Evolutionary conservation across 2,797 vertebrate species (phyloP), one percentile per base, ranked within the genome.

Genomic region (Notamacropus eugenii): DNA sequence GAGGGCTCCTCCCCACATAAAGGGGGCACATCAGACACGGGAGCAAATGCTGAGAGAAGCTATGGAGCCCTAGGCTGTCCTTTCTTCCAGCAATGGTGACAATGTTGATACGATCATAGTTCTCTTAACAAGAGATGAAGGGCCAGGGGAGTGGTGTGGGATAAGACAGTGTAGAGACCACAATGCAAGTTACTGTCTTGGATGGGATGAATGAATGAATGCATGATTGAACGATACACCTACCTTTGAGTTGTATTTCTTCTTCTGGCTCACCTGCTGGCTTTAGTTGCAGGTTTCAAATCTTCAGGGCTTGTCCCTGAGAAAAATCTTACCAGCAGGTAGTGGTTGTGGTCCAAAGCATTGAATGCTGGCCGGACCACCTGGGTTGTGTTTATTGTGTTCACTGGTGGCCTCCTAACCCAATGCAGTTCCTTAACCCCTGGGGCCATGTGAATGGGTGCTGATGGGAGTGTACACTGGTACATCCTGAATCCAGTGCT

Each of bases 391-490:
- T 82, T 67, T 67, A 16, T 40, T 82, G 40, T 46, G 24, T n/a
- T 90, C 56, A 46, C 16, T 27, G 28, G 28, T 52, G 91, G 58
- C 82, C 90, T 62, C 27, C 92, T 50, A 54, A n/a, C 92, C 11
- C 90, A 40, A 52, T 62, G 67, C 54, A 46, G 46, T 90, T 93
- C 82, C 90, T 94, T 9, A 46, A 91, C 50, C 67, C 52, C 0
- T 0, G 3, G 22, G 91, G 31, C 19, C 57, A 55, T 59, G 91
- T 58, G 93, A 92, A 92, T 22, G 92, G 95, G 93, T 93, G 0
- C 82, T 92, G 91, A 94, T 87, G 55, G 93, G 52, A 6, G 40
- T 62, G n/a, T 87, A 57, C 52, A 92, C 40, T 95, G 54, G 95
- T 9, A 67, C 82, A 92, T 29, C 50, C 94, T n/a, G 52, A 0